A percentile compares a stretch with the other conserved stretches of the same genome.
Conservation (phyloP, 2,888 invertebrate genomes). For the Cerastis rubricosa region DNA sequence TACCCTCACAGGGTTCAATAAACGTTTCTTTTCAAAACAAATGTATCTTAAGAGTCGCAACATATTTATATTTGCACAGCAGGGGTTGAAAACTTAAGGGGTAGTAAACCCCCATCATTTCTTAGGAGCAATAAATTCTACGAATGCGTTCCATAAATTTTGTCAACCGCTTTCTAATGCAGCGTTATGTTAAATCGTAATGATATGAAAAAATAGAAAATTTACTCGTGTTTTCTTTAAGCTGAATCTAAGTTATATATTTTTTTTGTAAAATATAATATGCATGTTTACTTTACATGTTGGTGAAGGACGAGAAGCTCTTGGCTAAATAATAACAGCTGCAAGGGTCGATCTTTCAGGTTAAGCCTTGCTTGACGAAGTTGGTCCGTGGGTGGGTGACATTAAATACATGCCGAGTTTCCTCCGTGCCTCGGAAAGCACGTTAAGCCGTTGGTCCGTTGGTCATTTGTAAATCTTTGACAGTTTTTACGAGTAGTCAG, state of each 20-base stretch:
- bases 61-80: conserved; percentile 64
- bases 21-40: conserved; percentile 53
- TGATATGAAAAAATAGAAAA: conserved; percentile 21
- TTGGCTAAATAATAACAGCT: too few species aligned
- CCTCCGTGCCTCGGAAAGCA: too few species aligned
- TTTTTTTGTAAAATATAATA: background rate
- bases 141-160: conserved; percentile 85
- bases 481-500: too few species aligned
- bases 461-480: too few species aligned
- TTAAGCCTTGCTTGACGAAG: too few species aligned
- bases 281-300: background rate
- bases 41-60: conserved; percentile 50
- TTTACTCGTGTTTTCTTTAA: conserved; percentile 16
- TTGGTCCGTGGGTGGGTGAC: too few species aligned
- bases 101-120: conserved; percentile 66
- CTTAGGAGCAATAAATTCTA: conserved; percentile 81
- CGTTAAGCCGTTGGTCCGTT: too few species aligned
- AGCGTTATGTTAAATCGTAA: conserved; percentile 75
- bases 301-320: too few species aligned
- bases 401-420: too few species aligned
- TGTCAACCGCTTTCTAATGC: conserved; percentile 81
- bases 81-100: conserved; percentile 60
- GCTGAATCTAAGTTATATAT: background rate
- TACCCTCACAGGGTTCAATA: conserved; percentile 28
- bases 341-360: too few species aligned